These are phyloP conservation scores for Dorcus hopei DNA, from an alignment of 2,888 invertebrate genomes.

Conservation along the genomic window DNA sequence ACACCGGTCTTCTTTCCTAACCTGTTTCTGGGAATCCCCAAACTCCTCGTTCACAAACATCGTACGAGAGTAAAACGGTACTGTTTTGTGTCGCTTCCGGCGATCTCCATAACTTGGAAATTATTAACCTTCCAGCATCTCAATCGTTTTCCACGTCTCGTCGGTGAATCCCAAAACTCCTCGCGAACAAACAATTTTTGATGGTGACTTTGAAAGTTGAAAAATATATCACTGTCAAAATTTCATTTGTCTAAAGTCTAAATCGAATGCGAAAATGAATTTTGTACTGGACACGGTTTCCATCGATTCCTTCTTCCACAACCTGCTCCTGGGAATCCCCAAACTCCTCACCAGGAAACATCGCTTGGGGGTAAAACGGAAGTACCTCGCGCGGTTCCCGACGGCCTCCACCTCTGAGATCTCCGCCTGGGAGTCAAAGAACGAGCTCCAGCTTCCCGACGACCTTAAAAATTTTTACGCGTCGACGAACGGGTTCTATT, in stretches of 20 bases:
- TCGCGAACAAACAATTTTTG: too few relatives aligned
- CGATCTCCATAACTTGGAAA: conserved; percentile 19
- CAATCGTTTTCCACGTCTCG: conserved; percentile 74
- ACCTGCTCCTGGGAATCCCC: conserved; percentile 27
- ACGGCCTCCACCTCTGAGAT: conserved; percentile 39
- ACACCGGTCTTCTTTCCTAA: conserved; percentile 26
- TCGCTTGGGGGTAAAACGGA: conserved; percentile 18
- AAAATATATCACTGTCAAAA: too few relatives aligned
- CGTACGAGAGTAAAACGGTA: conserved; percentile 20
- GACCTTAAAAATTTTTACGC: conserved; percentile 79
- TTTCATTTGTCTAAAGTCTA: too few relatives aligned
- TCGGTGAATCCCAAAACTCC: conserved; percentile 59
- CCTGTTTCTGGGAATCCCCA: conserved; percentile 26
- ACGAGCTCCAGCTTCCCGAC: conserved; percentile 71
- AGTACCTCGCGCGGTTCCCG: conserved; percentile 20
- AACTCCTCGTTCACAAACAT: conserved; percentile 18
- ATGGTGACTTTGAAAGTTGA: too few relatives aligned
- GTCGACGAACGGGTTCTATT: conserved; percentile 77
- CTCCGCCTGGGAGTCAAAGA: conserved; percentile 76
- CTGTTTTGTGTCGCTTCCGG: conserved; percentile 19
- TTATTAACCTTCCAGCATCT: conserved; percentile 71
- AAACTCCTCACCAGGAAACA: conserved; percentile 18
- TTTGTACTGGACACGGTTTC: conserved; percentile 26
- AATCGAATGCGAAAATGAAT: conserved; percentile 10
- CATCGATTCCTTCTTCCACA: conserved; percentile 26